Evolutionary conservation across 2,888 invertebrate species (phyloP), one percentile per base, ranked within the genome.

Genomic region (Tyria jacobaeae): DNA sequence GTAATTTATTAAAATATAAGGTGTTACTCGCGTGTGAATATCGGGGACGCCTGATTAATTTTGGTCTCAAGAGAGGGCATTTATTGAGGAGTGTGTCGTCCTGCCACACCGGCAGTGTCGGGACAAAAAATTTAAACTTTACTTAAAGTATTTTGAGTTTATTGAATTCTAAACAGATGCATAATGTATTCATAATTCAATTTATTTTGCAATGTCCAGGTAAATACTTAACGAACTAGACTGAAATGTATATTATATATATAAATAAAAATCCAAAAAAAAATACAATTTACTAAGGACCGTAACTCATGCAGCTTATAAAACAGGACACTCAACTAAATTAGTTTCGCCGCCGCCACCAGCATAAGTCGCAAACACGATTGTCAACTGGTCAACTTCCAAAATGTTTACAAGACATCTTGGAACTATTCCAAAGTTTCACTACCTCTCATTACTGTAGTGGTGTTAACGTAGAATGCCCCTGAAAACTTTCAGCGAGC

Each of bases 371-470:
- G 54, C 62, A 64, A 72, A 74, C 57, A 68, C 75, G 73, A 76
- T 79, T 77, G 59, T 67, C 70, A 60, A 53, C 54, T 63, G 67
- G 75, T 71, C 79, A 75, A 71, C 64, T 71, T 70, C 65, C 68
- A 56, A 70, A 54, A 72, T 88, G 87, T 90, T 90, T 90, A 89
- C 88, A 82, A 87, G 85, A 80, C 82, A 81, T 75, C 76, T 88
- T 92, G 91, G 92, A 90, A 83, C 71, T 63, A 78, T 75, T 91
- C 92, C 92, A 92, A 91, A 88, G 88, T 89, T 88, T 86, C 87
- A 83, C 87, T 88, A 77, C 82, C 81, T 86, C 88, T 92, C 90
- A 90, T 92, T 92, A 92, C 76, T 80, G 83, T 73, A 79, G 82
- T 86, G 82, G 88, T 89, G 91, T 90, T 91, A 90, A 90, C 88